A percentile compares a stretch with the other conserved stretches of the same genome.
phyloP scores from a whole-genome alignment of 1,140 invertebrate genomes.

The Ephestia elutella region DNA sequence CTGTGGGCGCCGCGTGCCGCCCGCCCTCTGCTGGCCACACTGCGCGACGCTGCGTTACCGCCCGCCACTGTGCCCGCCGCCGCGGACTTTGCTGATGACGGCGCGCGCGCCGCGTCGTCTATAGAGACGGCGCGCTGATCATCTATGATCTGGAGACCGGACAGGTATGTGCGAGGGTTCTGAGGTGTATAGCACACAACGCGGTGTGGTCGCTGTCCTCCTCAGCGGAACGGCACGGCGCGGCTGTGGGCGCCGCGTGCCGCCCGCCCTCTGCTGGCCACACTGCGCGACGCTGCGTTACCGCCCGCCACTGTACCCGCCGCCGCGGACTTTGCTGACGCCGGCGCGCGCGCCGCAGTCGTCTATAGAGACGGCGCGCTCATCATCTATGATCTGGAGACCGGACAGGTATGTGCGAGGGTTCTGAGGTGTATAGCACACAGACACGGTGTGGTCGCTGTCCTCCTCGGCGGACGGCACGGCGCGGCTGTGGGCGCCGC shows the following conservation, averaged over 20 bases:
- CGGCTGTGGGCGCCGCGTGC: slow-evolving; percentile 92
- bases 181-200: slow-evolving; percentile 96
- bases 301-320: slow-evolving; percentile 85
- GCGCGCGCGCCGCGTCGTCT: slow-evolving; percentile 95
- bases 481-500: no score
- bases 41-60: slow-evolving; percentile 79
- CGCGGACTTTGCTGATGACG: slow-evolving; percentile 96
- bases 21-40: slow-evolving; percentile 86
- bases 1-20: slow-evolving; percentile 91
- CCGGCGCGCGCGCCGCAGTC: slow-evolving; percentile 92
- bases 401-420: slow-evolving; percentile 78
- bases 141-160: slow-evolving; percentile 95
- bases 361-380: slow-evolving; percentile 92
- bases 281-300: slow-evolving; percentile 81
- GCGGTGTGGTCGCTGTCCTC: slow-evolving; percentile 98
- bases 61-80: slow-evolving; percentile 89
- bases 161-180: slow-evolving; percentile 72
- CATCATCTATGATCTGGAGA: slow-evolving; percentile 95
- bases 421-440: slow-evolving; percentile 87
- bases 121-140: slow-evolving; percentile 89
- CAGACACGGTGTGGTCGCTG: slow-evolving; percentile 97
- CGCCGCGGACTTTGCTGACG: slow-evolving; percentile 97
- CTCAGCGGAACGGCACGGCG: slow-evolving; percentile 95
- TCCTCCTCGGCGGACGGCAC: no score
- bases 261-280: slow-evolving; percentile 87